A percentile compares a stretch with the other conserved stretches of the same genome.
These are phyloP conservation scores for Capra hircus DNA, from an alignment of 2,113 vertebrate genomes.

Conservation along the genomic window DNA sequence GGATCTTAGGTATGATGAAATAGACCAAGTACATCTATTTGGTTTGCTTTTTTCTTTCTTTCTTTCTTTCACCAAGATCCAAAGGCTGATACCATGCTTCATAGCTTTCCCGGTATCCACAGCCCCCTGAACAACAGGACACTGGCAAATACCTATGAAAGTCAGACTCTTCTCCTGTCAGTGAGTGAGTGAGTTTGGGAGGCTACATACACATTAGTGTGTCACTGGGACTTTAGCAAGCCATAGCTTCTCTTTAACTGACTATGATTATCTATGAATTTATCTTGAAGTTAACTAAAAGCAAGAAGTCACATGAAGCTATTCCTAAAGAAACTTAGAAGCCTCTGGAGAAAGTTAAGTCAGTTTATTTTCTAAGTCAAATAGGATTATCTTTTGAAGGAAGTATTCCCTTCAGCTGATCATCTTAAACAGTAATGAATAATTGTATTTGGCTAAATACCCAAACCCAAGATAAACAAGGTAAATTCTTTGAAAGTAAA, in stretches of 20 bases:
- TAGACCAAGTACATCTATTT: neutral
- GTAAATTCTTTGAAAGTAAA: neutral
- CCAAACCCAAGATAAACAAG: neutral
- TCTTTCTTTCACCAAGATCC: neutral
- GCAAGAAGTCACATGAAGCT: neutral
- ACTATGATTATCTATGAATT: neutral
- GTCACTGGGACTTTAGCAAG: neutral
- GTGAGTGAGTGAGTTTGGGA: neutral
- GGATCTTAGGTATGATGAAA: neutral
- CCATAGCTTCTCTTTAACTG: neutral
- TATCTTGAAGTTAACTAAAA: conserved; percentile 15
- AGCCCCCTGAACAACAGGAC: neutral
- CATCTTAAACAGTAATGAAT: conserved; percentile 22
- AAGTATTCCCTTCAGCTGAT: neutral
- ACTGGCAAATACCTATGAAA: neutral
- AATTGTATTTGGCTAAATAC: neutral
- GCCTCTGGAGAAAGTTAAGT: conserved; percentile 6
- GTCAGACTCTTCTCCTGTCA: conserved; percentile 1
- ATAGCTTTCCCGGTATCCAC: neutral
- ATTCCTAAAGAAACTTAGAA: neutral
- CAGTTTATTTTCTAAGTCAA: conserved; percentile 18
- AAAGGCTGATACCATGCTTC: conserved; percentile 19
- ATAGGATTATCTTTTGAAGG: conserved; percentile 11
- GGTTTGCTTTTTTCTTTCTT: neutral
- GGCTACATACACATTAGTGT: neutral